Percentiles rank a stretch among this genome's conserved stretches.
phyloP scores from a whole-genome alignment of 2,888 invertebrate species.

The Cremastinae sp. region DNA sequence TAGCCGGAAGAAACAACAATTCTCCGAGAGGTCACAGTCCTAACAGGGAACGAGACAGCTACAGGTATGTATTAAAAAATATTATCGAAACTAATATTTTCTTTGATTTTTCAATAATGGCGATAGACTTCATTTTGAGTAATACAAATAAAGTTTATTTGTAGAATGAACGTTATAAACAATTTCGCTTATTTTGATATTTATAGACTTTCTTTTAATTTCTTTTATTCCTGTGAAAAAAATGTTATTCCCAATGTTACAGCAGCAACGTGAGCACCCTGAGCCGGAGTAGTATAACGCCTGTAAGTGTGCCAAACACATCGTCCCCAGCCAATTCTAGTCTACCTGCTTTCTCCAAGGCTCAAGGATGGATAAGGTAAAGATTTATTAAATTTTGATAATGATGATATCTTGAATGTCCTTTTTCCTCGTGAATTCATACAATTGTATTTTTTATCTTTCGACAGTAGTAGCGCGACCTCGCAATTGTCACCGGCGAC shows the following conservation, averaged over 20 bases:
- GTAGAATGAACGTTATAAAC: too few species aligned
- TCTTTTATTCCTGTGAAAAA: neutral
- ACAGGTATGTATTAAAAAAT: conserved; percentile 84
- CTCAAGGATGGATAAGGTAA: conserved; percentile 80
- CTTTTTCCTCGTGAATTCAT: too few species aligned
- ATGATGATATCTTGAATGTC: neutral
- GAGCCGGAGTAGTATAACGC: conserved; percentile 86
- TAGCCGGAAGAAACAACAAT: conserved; percentile 83
- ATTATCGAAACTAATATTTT: neutral
- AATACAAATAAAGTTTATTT: too few species aligned
- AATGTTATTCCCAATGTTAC: conserved; percentile 70
- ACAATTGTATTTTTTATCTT: conserved; percentile 26
- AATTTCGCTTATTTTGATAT: too few species aligned
- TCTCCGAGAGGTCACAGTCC: conserved; percentile 91
- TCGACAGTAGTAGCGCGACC: conserved; percentile 75
- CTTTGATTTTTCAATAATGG: too few species aligned
- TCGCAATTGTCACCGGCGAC: conserved; percentile 81
- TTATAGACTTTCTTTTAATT: too few species aligned
- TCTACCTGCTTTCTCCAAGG: conserved; percentile 82
- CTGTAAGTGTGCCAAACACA: conserved; percentile 82
- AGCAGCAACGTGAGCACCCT: conserved; percentile 92
- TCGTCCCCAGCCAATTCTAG: conserved; percentile 83
- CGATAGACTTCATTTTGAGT: too few species aligned
- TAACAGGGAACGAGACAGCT: conserved; percentile 90
- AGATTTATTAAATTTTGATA: conserved; percentile 18